These are phyloP conservation scores for Smittia aterrima DNA, from an alignment of 2,888 invertebrate genomes.

Conservation along the genomic window DNA sequence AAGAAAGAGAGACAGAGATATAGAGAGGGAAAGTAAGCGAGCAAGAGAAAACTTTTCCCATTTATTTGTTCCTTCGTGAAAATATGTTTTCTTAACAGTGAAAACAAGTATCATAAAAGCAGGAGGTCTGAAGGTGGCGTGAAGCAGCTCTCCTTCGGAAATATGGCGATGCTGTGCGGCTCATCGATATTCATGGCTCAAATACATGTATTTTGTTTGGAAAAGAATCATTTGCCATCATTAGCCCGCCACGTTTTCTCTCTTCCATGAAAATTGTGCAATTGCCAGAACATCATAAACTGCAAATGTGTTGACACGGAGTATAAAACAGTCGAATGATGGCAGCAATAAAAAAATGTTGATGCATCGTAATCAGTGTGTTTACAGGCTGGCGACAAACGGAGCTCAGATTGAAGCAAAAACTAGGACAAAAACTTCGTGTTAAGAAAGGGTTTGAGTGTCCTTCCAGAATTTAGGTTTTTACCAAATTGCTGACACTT, in stretches of 20 bases:
- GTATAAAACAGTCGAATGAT: background rate
- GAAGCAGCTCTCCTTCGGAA: background rate
- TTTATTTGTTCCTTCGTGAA: slow-evolving; percentile 34
- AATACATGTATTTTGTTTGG: background rate
- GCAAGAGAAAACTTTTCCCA: slow-evolving; percentile 25
- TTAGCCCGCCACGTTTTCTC: background rate
- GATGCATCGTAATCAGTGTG: background rate
- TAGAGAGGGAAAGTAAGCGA: no score
- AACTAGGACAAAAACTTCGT: background rate
- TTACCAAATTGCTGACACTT: no score
- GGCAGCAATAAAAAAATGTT: background rate
- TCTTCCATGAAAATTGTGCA: background rate
- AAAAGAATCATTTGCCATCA: background rate
- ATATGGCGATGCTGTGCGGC: background rate
- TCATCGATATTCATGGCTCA: slow-evolving; percentile 10
- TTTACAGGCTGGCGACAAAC: background rate
- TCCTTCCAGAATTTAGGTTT: no score
- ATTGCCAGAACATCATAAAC: background rate
- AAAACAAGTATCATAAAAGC: background rate
- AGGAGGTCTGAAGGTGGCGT: background rate
- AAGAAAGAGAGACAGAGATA: background rate
- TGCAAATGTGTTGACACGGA: slow-evolving; percentile 1
- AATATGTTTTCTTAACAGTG: background rate
- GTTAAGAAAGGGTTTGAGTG: background rate
- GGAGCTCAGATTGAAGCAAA: background rate